phyloP scores from a whole-genome alignment of 1,140 invertebrate species.

The Papilio xuthus region DNA sequence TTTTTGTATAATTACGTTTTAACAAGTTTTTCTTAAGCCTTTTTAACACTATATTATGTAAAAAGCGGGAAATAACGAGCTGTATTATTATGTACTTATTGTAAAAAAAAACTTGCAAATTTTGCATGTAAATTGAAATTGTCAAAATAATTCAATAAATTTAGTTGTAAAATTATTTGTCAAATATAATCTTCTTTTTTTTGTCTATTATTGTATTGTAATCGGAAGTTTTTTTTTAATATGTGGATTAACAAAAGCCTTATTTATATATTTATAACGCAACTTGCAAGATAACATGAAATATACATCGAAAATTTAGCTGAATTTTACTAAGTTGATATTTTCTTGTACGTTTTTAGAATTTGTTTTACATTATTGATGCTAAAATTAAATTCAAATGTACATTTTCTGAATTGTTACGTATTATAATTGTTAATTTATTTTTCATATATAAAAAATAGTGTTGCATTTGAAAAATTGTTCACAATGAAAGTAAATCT shows the following conservation, averaged over 20 bases:
- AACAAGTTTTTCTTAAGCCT: constrained; percentile 58
- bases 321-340: constrained; percentile 27
- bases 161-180: constrained; percentile 10
- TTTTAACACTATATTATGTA: constrained; percentile 56
- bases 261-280: constrained; percentile 27
- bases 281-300: neutral
- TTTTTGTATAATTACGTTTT: constrained; percentile 57
- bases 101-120: constrained; percentile 52
- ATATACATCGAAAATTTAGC: constrained; percentile 34
- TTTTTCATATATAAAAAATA: constrained; percentile 1
- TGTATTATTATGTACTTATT: constrained; percentile 63
- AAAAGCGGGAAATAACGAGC: constrained; percentile 57
- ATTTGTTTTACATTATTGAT: neutral
- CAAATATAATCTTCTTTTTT: constrained; percentile 11
- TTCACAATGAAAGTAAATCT: neutral
- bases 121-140: constrained; percentile 42
- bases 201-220: neutral
- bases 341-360: constrained; percentile 21
- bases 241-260: constrained; percentile 28
- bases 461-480: constrained; percentile 30
- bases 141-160: constrained; percentile 24
- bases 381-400: neutral
- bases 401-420: constrained; percentile 31
- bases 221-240: constrained; percentile 15
- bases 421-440: constrained; percentile 16